These are phyloP conservation scores for Chymomyza fuscimana DNA, from an alignment of 2,888 invertebrate genomes.

Conservation along the genomic window DNA sequence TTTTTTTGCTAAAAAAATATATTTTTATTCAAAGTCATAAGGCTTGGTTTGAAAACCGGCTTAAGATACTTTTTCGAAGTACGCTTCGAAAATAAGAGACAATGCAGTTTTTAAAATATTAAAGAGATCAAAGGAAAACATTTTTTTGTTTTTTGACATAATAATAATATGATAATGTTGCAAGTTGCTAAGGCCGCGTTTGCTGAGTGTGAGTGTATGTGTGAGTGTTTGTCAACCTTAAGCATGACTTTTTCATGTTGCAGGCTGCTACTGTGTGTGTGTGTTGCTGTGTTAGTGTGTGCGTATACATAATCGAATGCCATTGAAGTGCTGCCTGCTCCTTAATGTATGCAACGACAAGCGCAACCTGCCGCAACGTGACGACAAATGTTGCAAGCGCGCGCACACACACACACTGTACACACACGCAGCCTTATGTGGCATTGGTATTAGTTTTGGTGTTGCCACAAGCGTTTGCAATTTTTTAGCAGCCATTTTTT, in stretches of 20 bases:
- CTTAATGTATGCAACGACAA: slow-evolving; percentile 21
- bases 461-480: neutral
- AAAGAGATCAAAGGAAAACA: too few species aligned
- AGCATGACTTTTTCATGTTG: neutral
- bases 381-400: neutral
- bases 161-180: neutral
- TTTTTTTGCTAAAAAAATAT: too few species aligned
- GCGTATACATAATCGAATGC: slow-evolving; percentile 24
- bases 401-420: too few species aligned
- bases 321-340: slow-evolving; percentile 22
- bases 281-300: slow-evolving; percentile 10
- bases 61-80: too few species aligned
- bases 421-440: neutral
- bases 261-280: neutral
- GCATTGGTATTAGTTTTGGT: neutral
- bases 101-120: too few species aligned
- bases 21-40: too few species aligned
- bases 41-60: too few species aligned
- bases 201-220: slow-evolving; percentile 4
- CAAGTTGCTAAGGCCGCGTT: neutral
- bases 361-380: slow-evolving; percentile 7
- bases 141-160: neutral
- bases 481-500: neutral
- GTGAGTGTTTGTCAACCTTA: neutral
- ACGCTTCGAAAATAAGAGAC: too few species aligned